phyloP scores from a whole-genome alignment of 2,888 invertebrate species.

The Drosophila longiperda region DNA sequence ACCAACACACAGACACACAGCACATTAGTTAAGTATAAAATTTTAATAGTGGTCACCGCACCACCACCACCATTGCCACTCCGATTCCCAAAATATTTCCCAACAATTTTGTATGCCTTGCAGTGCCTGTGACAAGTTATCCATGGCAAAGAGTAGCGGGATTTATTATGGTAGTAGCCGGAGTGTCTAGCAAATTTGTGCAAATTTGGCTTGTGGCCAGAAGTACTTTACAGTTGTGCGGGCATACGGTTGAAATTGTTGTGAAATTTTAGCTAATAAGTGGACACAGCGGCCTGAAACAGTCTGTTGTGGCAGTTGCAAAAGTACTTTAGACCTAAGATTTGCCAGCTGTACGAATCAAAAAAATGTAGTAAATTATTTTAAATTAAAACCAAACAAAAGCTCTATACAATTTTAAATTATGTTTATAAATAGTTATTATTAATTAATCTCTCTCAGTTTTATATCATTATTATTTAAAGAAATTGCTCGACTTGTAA shows the following conservation, averaged over 20 bases:
- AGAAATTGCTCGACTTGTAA: too few relatives aligned
- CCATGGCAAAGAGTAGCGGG: constrained; percentile 17
- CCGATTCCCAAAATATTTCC: constrained; percentile 24
- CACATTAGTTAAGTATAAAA: constrained; percentile 71
- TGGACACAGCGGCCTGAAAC: constrained; percentile 32
- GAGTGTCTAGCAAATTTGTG: constrained; percentile 58
- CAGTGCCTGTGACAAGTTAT: constrained; percentile 56
- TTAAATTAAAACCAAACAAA: neutral
- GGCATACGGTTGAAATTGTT: constrained; percentile 45
- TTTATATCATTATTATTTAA: too few relatives aligned
- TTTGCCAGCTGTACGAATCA: neutral
- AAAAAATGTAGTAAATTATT: neutral
- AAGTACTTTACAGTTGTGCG: constrained; percentile 66
- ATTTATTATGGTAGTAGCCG: neutral
- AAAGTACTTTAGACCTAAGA: constrained; percentile 22
- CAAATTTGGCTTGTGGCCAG: constrained; percentile 74
- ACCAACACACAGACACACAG: constrained; percentile 35
- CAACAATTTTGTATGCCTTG: constrained; percentile 49
- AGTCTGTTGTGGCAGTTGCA: constrained; percentile 16
- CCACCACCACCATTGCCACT: constrained; percentile 1
- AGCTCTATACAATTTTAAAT: too few relatives aligned
- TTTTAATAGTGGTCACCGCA: constrained; percentile 60
- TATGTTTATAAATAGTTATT: too few relatives aligned
- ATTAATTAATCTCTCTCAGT: too few relatives aligned
- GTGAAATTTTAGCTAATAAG: constrained; percentile 59